Evolutionary conservation across 1,140 invertebrate genomes (phyloP), one percentile per base, ranked within the genome.

Genomic region (Papilio glaucus): DNA sequence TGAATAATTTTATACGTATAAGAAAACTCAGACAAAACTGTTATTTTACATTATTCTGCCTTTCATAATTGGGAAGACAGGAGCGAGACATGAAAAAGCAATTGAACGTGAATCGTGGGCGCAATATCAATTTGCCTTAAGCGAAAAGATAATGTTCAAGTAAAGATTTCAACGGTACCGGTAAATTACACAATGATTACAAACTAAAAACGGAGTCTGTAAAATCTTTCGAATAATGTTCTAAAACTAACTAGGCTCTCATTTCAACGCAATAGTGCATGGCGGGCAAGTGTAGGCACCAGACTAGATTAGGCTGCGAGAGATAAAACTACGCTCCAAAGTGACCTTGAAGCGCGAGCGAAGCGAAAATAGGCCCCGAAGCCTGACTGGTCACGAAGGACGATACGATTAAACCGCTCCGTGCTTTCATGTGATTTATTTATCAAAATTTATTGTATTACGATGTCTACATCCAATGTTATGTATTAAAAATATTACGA

Each of bases 341-440:
- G 45, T 53, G 45, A 53, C 45, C 45, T 53, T 53, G 45, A 1
- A 18, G 18, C 18, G 15, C 45, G 45, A 53, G 45, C 13, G 45
- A 12, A 21, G 45, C 18, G 45, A 53, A 53, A 21, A 53, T 53
- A 53, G 45, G 8, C 18, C 18, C 45, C 45, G 10, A 53, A 53
- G 45, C 45, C 45, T 53, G 45, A 33, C 41, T 13, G 13, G 18
- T 8, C 45, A 18, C 45, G 8, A 49, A 24, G 15, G 10, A 24
- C 4, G 18, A 53, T 9, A 12, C 18, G 15, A 18, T 15, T 9
- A 18, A 9, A 53, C 18, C 45, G 45, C 45, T 53, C 15, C n/a
- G 42, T 45, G 42, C 42, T 45, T 45, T 45, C 29, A 33, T 53
- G 45, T 53, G 18, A 53, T 53, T 53, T 53, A 53, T 12, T 53